Conservation (phyloP, 2,797 vertebrate species). For the Cirrhinus mrigala region DNA sequence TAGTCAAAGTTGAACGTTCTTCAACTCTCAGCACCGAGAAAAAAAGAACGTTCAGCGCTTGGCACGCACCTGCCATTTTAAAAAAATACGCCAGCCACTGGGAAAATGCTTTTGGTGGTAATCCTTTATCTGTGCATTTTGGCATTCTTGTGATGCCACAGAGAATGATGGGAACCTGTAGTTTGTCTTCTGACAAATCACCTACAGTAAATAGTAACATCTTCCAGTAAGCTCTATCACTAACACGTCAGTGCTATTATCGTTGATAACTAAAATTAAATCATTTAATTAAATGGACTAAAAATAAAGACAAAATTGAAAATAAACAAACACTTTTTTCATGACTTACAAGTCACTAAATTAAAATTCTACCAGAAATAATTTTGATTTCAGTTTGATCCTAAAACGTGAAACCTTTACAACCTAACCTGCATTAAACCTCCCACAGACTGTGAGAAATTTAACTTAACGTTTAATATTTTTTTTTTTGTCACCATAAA, state of each 20-base stretch:
- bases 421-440: neutral
- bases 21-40: too few species aligned
- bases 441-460: neutral
- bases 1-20: too few species aligned
- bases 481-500: neutral
- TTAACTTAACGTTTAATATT: neutral
- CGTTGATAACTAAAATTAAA: neutral
- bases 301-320: neutral
- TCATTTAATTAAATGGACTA: neutral
- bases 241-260: neutral
- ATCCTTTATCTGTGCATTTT: neutral
- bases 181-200: neutral
- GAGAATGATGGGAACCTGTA: neutral
- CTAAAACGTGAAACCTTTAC: neutral
- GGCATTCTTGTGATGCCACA: neutral
- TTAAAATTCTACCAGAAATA: neutral
- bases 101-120: too few species aligned
- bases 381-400: neutral
- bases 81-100: too few species aligned
- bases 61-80: too few species aligned
- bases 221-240: neutral
- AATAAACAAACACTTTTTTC: neutral
- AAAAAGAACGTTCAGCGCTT: too few species aligned
- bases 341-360: neutral
- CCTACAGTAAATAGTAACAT: neutral